phyloP scores from a whole-genome alignment of 35 echinoderm and acorn worm genomes.

The Patiria miniata region DNA sequence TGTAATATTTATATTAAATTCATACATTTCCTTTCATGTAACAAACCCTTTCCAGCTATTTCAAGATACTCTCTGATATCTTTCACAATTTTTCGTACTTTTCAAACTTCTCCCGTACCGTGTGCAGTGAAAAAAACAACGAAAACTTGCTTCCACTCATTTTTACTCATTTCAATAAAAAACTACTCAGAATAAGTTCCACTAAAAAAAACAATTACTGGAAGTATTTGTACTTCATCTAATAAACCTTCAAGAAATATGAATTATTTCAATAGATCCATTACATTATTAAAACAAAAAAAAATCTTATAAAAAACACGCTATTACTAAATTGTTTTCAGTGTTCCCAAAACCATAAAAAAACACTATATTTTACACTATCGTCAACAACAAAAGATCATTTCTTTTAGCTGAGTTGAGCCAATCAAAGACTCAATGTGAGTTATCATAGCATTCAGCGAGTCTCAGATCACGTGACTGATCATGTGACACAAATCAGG shows the following conservation, averaged over 20 bases:
- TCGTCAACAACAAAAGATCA: no score
- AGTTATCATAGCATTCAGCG: no score
- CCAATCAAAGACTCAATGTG: no score
- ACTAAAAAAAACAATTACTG: neutral
- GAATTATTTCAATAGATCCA: no score
- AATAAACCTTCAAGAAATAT: neutral
- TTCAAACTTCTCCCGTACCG: neutral
- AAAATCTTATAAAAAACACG: no score
- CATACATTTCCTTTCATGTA: neutral
- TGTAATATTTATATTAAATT: neutral
- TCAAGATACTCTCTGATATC: neutral
- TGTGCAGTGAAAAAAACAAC: neutral
- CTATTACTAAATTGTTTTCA: no score
- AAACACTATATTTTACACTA: no score
- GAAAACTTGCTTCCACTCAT: neutral
- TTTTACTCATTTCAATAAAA: neutral
- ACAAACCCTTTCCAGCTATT: neutral
- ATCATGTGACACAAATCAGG: no score
- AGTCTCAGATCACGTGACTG: no score
- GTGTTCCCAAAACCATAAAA: no score
- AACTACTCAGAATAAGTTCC: neutral
- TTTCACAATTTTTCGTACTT: neutral
- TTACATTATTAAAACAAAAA: no score
- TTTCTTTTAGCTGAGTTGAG: no score
- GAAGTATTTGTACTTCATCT: neutral